Evolutionary conservation across 2,888 invertebrate genomes (phyloP), one percentile per base, ranked within the genome.

Genomic region (Nemotelus nigrinus): DNA sequence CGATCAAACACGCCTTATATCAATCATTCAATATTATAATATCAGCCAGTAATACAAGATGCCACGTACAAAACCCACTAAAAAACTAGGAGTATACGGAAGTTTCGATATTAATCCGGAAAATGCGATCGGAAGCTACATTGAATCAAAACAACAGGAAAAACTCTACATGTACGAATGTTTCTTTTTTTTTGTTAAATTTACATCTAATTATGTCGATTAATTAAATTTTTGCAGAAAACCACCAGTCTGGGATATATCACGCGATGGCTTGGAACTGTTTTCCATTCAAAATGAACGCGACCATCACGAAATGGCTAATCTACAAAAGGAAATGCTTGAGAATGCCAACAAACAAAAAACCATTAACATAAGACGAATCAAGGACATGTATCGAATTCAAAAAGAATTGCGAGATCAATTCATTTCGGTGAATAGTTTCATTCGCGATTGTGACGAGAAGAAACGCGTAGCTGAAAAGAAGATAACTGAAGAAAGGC

Each of bases 201-300:
- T 53, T 10, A 53, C 53, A 8, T 8, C 6, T 8, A 53, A 53
- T 50, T 50, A 7, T 5, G 8, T 8, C 50, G 6, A 50, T 50
- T 7, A 50, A 4, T 53, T 7, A 5, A 70, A 25, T 8, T 57
- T 44, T 58, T 72, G 0, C 57, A 87, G 87, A 0, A 87, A 86
- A 58, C 83, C 86, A 0, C 86, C 87, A 2, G 85, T 85, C 65
- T 87, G 86, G 87, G 87, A 87, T 78, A 83, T 84, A 2, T 82
- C 86, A 0, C 85, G 85, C 0, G 86, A 86, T 72, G 84, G 85
- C 2, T 82, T 87, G 47, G 86, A 87, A 80, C 80, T 86, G 74
- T 80, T 85, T 3, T 83, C 84, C 47, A 84, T 87, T 68, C 82
- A 83, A 78, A 87, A 85, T 83, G 82, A 84, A 47, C 83, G 86